Conservation (phyloP, 2,888 invertebrate genomes). For the Zygaena filipendulae region DNA sequence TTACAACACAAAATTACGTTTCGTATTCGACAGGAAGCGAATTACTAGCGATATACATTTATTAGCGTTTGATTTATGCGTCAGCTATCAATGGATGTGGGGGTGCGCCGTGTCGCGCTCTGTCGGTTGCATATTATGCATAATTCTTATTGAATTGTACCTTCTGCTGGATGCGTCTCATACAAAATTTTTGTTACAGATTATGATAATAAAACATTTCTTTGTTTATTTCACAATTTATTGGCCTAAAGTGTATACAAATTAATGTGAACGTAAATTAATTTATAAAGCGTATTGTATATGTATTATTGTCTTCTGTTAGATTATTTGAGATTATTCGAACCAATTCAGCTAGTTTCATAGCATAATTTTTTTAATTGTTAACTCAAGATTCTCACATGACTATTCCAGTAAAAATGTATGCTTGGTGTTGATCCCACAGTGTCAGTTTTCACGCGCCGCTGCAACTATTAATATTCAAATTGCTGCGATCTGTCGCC, state of each 20-base stretch:
- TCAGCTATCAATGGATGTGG: slow-evolving; percentile 45
- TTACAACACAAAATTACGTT: no score
- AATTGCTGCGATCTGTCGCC: slow-evolving; percentile 64
- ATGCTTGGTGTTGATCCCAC: slow-evolving; percentile 10
- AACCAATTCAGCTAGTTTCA: no score
- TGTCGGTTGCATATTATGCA: slow-evolving; percentile 19
- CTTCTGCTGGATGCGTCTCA: slow-evolving; percentile 16
- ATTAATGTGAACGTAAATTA: no score
- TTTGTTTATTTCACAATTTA: no score
- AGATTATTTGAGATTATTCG: no score
- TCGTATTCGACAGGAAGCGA: slow-evolving; percentile 40
- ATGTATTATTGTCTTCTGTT: no score
- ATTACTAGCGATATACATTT: slow-evolving; percentile 50
- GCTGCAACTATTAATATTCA: slow-evolving; percentile 62
- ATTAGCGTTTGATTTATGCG: slow-evolving; percentile 62
- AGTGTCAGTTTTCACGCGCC: slow-evolving; percentile 59
- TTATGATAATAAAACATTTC: no score
- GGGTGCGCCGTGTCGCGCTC: slow-evolving; percentile 48
- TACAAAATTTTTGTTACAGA: neutral
- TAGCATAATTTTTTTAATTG: no score
- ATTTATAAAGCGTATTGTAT: no score
- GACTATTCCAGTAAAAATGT: neutral
- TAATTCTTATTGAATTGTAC: no score
- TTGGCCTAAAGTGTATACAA: no score
- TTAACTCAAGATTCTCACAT: no score